These are phyloP conservation scores for Marronus borbonicus DNA, from an alignment of 2,888 invertebrate genomes.

Conservation along the genomic window DNA sequence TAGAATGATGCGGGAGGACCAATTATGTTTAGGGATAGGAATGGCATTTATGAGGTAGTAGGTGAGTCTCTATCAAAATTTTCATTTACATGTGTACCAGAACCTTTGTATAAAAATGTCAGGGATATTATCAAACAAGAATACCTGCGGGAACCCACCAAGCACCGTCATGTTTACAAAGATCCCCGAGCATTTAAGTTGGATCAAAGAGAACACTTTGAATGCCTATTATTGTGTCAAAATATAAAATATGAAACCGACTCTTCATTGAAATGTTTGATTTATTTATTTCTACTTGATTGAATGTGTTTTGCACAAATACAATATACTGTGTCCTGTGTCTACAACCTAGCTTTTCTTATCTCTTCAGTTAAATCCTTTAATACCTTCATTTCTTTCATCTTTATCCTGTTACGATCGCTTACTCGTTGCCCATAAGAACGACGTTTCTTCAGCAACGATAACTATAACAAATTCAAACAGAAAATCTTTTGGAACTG, in stretches of 20 bases:
- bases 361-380: conserved; percentile 59
- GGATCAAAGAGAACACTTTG: conserved; percentile 74
- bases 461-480: conserved; percentile 53
- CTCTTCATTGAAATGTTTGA: not conserved
- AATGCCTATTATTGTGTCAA: conserved; percentile 74
- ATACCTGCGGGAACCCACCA: conserved; percentile 70
- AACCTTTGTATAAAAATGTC: conserved; percentile 49
- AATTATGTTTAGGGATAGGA: conserved; percentile 71
- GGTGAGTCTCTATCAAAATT: conserved; percentile 63
- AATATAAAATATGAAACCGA: conserved; percentile 33
- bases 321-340: not conserved
- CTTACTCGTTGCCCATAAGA: conserved; percentile 60
- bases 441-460: conserved; percentile 56
- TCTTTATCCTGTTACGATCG: conserved; percentile 58
- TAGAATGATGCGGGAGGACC: conserved; percentile 74
- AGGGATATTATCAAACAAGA: conserved; percentile 73
- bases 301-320: not conserved
- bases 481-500: not conserved
- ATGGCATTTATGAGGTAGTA: conserved; percentile 72
- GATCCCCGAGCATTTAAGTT: conserved; percentile 72
- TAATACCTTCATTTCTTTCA: conserved; percentile 58
- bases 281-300: conserved; percentile 7
- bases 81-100: too few species aligned
- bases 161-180: conserved; percentile 72
- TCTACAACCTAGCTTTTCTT: conserved; percentile 52